Percentiles rank a stretch among this genome's conserved stretches.
Evolutionary conservation across 2,113 vertebrate species (phyloP).

Genomic region (Notiomystis cincta): DNA sequence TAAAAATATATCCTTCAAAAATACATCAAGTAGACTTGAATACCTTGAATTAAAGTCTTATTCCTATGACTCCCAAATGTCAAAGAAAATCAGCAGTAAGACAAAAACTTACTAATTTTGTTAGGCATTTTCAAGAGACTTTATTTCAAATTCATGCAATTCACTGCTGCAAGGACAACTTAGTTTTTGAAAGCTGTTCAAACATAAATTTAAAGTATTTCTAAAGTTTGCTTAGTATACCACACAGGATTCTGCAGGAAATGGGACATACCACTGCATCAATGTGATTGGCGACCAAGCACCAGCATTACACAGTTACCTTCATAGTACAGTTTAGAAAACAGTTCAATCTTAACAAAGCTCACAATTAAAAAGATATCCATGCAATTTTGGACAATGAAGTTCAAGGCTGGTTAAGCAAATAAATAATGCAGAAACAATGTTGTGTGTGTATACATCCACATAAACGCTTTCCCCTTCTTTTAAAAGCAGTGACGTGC

Average conservation of each 20-base stretch:
- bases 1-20: not conserved
- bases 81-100: not conserved
- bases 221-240: not conserved
- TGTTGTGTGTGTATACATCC: not conserved
- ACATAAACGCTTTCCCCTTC: not conserved
- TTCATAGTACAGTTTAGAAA: not conserved
- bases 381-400: not conserved
- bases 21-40: not conserved
- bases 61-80: not conserved
- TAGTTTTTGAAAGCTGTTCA: not conserved
- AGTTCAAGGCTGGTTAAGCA: not conserved
- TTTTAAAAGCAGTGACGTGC: not conserved
- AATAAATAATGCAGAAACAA: not conserved
- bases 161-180: not conserved
- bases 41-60: not conserved
- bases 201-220: not conserved
- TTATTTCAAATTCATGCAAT: not conserved
- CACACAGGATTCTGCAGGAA: not conserved
- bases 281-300: not conserved
- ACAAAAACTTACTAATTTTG: not conserved
- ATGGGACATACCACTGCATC: not conserved
- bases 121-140: not conserved
- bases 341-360: not conserved
- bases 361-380: not conserved
- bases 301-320: not conserved